Percentiles rank a stretch among this genome's conserved stretches.
These are phyloP conservation scores for Caenorhabditis briggsae DNA, from an alignment of 1,140 invertebrate genomes.

Conservation along the genomic window DNA sequence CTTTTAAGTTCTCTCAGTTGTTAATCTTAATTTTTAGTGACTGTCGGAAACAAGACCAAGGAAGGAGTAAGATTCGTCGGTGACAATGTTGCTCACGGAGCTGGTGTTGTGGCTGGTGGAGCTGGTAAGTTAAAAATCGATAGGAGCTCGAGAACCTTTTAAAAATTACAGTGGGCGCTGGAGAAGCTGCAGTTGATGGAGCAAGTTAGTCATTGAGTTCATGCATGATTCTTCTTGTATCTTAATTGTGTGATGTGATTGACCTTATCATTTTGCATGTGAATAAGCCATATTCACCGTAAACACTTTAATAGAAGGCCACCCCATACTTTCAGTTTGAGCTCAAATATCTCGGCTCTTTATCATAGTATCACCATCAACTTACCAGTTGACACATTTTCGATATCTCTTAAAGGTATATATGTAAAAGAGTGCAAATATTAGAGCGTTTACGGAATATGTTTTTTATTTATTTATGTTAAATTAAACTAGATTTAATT, in stretches of 20 bases:
- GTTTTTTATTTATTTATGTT: too few species aligned
- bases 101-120: conserved; percentile 17
- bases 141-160: too few species aligned
- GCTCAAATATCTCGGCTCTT: too few species aligned
- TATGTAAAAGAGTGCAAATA: too few species aligned
- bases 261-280: background rate
- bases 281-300: background rate
- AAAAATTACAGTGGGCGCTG: background rate
- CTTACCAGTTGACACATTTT: too few species aligned
- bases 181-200: conserved; percentile 28
- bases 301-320: too few species aligned
- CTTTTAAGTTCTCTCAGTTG: background rate
- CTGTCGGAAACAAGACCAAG: conserved; percentile 20
- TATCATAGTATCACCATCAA: too few species aligned
- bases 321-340: too few species aligned
- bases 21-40: background rate
- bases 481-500: too few species aligned
- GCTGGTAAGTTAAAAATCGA: background rate
- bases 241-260: background rate
- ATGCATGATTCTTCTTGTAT: background rate
- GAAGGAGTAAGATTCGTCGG: conserved; percentile 50
- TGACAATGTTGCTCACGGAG: background rate
- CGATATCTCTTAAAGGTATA: too few species aligned
- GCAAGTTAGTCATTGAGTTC: conserved; percentile 24
- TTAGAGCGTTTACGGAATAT: too few species aligned